Evolutionary conservation across 2,113 vertebrate species (phyloP).

Genomic region (Falcunculus frontatus): DNA sequence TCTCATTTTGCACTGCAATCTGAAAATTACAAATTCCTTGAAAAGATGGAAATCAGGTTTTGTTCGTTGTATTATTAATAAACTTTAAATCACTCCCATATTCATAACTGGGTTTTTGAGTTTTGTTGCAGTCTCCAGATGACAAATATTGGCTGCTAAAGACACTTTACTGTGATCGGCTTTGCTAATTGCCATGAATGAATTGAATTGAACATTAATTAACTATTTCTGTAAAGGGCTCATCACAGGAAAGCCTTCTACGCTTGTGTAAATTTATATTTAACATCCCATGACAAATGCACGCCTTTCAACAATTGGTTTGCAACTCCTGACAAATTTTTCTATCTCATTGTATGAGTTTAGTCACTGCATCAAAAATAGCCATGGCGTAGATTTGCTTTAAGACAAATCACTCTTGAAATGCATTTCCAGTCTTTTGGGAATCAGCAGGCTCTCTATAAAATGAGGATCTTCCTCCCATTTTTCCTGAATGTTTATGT

Average conservation of each 20-base stretch:
- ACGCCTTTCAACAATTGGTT: constrained; percentile 12
- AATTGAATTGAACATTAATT: constrained; percentile 26
- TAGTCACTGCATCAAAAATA: constrained; percentile 34
- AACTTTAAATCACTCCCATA: constrained; percentile 12
- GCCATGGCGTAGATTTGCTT: neutral
- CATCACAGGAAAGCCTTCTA: constrained; percentile 29
- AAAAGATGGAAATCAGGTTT: constrained; percentile 64
- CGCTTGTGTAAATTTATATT: constrained; percentile 47
- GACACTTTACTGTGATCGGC: neutral
- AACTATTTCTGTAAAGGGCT: constrained; percentile 23
- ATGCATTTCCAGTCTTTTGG: constrained; percentile 16
- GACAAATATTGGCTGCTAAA: constrained; percentile 33
- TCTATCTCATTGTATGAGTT: constrained; percentile 3
- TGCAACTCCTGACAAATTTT: constrained; percentile 36
- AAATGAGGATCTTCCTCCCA: constrained; percentile 1
- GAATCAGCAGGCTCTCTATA: constrained; percentile 27
- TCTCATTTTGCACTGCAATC: constrained; percentile 61
- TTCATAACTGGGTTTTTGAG: neutral
- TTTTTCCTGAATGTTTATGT: constrained; percentile 30
- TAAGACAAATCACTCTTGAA: neutral
- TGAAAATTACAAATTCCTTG: constrained; percentile 61
- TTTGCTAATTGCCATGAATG: constrained; percentile 41
- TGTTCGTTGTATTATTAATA: constrained; percentile 38
- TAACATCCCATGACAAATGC: constrained; percentile 18
- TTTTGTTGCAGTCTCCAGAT: constrained; percentile 18